A percentile compares a stretch with the other conserved stretches of the same genome.
Conservation (phyloP, 2,797 vertebrate species). For the Acanthis flammea region DNA sequence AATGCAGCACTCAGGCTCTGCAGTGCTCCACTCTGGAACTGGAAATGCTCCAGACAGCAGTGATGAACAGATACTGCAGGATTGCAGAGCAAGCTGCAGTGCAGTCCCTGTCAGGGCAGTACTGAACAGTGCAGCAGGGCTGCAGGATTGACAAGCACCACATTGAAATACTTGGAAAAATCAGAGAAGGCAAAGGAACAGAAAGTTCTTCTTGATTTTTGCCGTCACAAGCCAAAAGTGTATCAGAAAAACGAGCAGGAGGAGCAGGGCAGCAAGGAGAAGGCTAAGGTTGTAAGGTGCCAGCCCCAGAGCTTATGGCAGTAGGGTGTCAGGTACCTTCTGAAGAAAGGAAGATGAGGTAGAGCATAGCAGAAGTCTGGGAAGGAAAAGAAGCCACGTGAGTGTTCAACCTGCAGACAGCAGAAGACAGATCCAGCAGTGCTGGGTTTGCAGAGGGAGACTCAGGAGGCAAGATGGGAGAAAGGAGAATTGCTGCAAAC, state of each 20-base stretch:
- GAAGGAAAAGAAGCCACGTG: accelerated
- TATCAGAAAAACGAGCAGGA: background rate
- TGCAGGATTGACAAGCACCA: background rate
- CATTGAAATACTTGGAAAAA: background rate
- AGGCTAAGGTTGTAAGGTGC: background rate
- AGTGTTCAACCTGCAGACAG: background rate
- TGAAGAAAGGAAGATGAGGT: background rate
- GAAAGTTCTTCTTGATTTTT: background rate
- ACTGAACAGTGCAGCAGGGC: background rate
- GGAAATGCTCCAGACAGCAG: constrained; percentile 3
- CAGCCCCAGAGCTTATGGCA: background rate
- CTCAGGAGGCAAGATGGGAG: background rate
- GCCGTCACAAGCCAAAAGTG: background rate
- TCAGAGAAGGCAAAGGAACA: background rate
- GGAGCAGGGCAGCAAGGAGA: background rate
- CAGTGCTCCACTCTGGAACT: background rate
- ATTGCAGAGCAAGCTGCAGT: background rate
- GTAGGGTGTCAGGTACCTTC: background rate
- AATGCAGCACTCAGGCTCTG: background rate
- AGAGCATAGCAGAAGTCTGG: background rate
- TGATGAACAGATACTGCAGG: background rate
- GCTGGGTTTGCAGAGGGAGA: background rate
- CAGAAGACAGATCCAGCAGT: background rate
- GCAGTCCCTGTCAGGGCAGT: background rate
- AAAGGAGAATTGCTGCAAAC: background rate